Evolutionary conservation across 2,888 invertebrate genomes (phyloP).

Genomic region (Amphipyra berbera): DNA sequence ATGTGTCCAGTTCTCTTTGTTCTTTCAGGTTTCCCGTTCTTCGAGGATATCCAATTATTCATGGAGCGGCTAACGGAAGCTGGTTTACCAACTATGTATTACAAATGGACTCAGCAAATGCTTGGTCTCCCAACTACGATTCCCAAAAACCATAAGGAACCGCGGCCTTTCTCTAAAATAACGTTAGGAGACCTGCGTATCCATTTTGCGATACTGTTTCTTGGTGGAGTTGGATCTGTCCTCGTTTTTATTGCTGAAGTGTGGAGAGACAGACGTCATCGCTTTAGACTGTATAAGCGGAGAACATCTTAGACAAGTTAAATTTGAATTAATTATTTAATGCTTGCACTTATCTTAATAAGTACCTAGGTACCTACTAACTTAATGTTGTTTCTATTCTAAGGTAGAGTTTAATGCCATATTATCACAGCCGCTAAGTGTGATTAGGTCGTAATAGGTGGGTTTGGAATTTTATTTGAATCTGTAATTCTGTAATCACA

Average conservation of each 20-base stretch:
- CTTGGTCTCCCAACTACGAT: slow-evolving; percentile 49
- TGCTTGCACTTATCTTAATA: background rate
- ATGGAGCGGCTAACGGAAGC: slow-evolving; percentile 68
- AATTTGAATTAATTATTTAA: background rate
- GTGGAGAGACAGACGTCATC: slow-evolving; percentile 40
- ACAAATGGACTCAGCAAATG: slow-evolving; percentile 68
- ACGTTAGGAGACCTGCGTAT: slow-evolving; percentile 58
- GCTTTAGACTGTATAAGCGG: slow-evolving; percentile 1
- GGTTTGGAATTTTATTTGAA: no score
- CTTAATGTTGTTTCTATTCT: no score
- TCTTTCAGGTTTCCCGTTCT: slow-evolving; percentile 70
- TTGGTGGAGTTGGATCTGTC: slow-evolving; percentile 63
- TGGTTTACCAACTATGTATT: slow-evolving; percentile 70
- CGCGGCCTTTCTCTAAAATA: slow-evolving; percentile 60
- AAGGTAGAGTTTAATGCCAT: no score
- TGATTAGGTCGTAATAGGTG: no score
- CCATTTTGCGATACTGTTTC: slow-evolving; percentile 61
- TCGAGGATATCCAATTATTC: slow-evolving; percentile 58
- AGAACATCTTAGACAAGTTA: background rate
- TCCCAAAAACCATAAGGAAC: slow-evolving; percentile 36
- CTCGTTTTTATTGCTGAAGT: slow-evolving; percentile 62
- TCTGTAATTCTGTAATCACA: no score
- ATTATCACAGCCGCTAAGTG: no score
- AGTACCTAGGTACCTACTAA: no score
- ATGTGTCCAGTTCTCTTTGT: background rate